These are phyloP conservation scores for Scaptomyza polygonia DNA, from an alignment of 2,888 invertebrate species.

Conservation along the genomic window DNA sequence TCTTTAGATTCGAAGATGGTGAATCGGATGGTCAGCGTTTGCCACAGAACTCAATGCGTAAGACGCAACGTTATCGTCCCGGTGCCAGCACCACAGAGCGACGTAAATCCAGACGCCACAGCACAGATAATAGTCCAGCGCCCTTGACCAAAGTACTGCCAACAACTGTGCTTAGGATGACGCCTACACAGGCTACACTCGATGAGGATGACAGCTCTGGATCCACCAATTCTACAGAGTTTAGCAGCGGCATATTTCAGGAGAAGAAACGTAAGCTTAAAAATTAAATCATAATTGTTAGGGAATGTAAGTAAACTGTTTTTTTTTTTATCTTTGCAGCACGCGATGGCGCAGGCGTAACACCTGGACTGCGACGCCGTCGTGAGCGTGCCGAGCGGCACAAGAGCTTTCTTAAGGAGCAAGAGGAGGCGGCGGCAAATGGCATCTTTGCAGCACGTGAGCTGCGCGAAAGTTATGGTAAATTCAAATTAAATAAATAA, in stretches of 20 bases:
- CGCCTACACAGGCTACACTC: slow-evolving; percentile 79
- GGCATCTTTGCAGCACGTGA: slow-evolving; percentile 78
- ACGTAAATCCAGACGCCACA: slow-evolving; percentile 91
- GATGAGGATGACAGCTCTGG: slow-evolving; percentile 85
- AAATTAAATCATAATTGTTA: background rate
- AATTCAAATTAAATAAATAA: slow-evolving; percentile 32
- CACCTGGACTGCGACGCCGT: slow-evolving; percentile 91
- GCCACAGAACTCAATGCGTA: slow-evolving; percentile 89
- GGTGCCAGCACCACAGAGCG: slow-evolving; percentile 87
- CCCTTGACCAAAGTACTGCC: slow-evolving; percentile 78
- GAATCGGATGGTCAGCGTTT: slow-evolving; percentile 85
- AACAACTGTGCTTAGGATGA: slow-evolving; percentile 77
- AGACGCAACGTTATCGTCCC: slow-evolving; percentile 89
- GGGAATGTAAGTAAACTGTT: background rate
- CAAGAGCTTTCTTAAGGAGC: slow-evolving; percentile 92
- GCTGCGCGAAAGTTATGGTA: slow-evolving; percentile 82
- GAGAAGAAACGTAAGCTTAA: slow-evolving; percentile 79
- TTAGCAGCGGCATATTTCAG: slow-evolving; percentile 79
- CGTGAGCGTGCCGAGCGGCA: slow-evolving; percentile 93
- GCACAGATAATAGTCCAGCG: slow-evolving; percentile 88
- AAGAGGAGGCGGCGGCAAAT: slow-evolving; percentile 88
- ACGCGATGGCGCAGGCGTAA: slow-evolving; percentile 88
- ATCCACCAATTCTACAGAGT: slow-evolving; percentile 85
- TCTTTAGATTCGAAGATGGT: slow-evolving; percentile 85
- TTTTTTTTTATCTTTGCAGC: slow-evolving; percentile 29